phyloP scores from a whole-genome alignment of 37 sponge, comb jelly and placozoan genomes.

The Halisarca cf. caerulea region DNA sequence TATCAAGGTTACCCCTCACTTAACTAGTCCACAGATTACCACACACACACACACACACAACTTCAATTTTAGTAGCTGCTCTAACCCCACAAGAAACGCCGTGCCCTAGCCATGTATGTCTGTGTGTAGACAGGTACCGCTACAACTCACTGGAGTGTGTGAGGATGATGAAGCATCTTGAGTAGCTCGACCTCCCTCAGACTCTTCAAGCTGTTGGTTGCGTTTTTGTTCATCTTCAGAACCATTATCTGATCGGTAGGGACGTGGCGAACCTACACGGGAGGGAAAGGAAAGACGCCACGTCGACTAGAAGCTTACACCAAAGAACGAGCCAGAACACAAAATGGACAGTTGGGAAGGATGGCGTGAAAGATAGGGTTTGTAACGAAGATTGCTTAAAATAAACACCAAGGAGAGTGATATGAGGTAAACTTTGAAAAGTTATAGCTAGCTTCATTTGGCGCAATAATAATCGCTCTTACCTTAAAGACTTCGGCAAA shows the following conservation, averaged over 20 bases:
- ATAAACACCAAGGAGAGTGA: too few species aligned
- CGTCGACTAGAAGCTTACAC: background rate
- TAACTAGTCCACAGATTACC: too few species aligned
- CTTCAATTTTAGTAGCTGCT: background rate
- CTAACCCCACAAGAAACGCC: background rate
- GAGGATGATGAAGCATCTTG: constrained; percentile 72
- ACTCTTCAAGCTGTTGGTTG: constrained; percentile 32
- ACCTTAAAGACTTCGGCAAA: constrained; percentile 91
- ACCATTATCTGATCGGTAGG: constrained; percentile 73
- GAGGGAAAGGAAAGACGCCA: background rate
- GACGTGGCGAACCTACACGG: constrained; percentile 63
- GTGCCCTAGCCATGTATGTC: background rate
- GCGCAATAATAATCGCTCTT: too few species aligned
- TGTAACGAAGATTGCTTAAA: too few species aligned
- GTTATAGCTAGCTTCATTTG: too few species aligned
- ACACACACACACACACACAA: background rate
- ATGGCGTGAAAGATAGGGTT: background rate
- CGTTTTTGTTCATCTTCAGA: constrained; percentile 74
- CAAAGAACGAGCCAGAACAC: background rate
- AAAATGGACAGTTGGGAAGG: background rate
- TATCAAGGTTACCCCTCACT: background rate
- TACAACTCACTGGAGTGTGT: constrained; percentile 73
- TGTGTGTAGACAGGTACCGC: background rate
- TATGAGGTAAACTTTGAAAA: too few species aligned
- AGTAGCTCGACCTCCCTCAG: constrained; percentile 78